Percentiles rank a stretch among this genome's conserved stretches.
Evolutionary conservation across 2,888 invertebrate species (phyloP).

Genomic region (Drosophila parthenogenetica): DNA sequence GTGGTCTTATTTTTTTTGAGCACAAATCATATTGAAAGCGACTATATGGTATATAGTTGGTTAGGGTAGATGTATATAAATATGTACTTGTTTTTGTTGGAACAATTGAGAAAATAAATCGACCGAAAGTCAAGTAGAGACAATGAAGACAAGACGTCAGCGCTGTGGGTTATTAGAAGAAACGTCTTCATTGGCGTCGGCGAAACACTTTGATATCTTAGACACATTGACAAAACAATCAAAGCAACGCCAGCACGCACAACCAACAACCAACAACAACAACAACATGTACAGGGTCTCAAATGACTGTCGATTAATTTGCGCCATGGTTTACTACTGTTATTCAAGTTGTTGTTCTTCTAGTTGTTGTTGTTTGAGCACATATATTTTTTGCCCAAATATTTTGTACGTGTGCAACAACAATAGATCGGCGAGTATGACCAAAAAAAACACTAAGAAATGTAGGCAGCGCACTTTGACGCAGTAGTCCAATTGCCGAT

Average conservation of each 20-base stretch:
- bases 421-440: constrained; percentile 48
- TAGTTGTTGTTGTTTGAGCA: constrained; percentile 29
- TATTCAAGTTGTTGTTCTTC: constrained; percentile 33
- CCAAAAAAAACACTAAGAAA: constrained; percentile 26
- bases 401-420: constrained; percentile 60
- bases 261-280: constrained; percentile 35
- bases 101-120: constrained; percentile 77
- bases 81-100: constrained; percentile 64
- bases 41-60: constrained; percentile 15
- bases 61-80: constrained; percentile 7
- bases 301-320: constrained; percentile 76
- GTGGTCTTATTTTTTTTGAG: constrained; percentile 51
- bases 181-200: constrained; percentile 44
- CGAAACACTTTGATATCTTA: constrained; percentile 73
- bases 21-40: constrained; percentile 55
- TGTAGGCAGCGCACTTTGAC: constrained; percentile 75
- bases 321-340: constrained; percentile 63
- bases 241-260: constrained; percentile 66
- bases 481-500: constrained; percentile 82
- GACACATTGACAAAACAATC: constrained; percentile 82
- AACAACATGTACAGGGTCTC: constrained; percentile 54
- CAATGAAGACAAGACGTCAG: constrained; percentile 75
- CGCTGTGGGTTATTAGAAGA: constrained; percentile 76
- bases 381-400: constrained; percentile 66
- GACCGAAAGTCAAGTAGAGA: constrained; percentile 75